phyloP scores from a whole-genome alignment of 2,888 invertebrate genomes.

The Drosophila macrospina region DNA sequence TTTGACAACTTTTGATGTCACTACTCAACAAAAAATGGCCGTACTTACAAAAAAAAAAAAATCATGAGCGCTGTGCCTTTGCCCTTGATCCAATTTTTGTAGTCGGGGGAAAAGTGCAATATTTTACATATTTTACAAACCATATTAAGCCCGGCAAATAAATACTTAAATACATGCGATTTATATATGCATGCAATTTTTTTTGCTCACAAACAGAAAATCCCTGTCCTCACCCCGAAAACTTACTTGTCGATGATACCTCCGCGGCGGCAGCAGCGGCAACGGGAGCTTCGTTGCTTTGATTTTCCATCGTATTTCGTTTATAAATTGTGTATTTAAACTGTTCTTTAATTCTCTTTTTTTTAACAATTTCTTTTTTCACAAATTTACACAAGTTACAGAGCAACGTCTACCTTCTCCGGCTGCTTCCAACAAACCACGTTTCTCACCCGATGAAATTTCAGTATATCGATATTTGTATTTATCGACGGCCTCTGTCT shows the following conservation, averaged over 20 bases:
- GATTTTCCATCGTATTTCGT: conserved; percentile 79
- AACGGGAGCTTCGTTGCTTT: conserved; percentile 79
- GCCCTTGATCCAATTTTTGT: conserved; percentile 70
- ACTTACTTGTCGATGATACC: conserved; percentile 85
- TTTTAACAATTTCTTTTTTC: conserved; percentile 66
- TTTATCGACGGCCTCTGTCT: conserved; percentile 22
- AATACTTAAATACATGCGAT: conserved; percentile 29
- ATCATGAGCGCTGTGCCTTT: conserved; percentile 41
- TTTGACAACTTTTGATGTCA: conserved; percentile 65
- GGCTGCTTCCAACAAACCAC: conserved; percentile 82
- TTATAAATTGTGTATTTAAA: conserved; percentile 73
- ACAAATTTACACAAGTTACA: conserved; percentile 78
- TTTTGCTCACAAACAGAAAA: conserved; percentile 49
- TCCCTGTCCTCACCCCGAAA: conserved; percentile 35
- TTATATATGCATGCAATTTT: conserved; percentile 34
- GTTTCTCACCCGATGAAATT: conserved; percentile 62
- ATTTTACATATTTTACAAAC: conserved; percentile 20
- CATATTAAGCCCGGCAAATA: conserved; percentile 46
- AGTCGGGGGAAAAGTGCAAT: conserved; percentile 33
- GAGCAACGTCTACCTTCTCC: conserved; percentile 80
- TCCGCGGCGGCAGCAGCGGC: conserved; percentile 82
- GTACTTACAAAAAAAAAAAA: conserved; percentile 39
- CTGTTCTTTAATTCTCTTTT: conserved; percentile 57
- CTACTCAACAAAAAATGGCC: conserved; percentile 68
- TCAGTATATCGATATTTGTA: conserved; percentile 45